Base-by-base conservation (phyloP, 2,888 invertebrate species). In the Molorchus minor region DNA sequence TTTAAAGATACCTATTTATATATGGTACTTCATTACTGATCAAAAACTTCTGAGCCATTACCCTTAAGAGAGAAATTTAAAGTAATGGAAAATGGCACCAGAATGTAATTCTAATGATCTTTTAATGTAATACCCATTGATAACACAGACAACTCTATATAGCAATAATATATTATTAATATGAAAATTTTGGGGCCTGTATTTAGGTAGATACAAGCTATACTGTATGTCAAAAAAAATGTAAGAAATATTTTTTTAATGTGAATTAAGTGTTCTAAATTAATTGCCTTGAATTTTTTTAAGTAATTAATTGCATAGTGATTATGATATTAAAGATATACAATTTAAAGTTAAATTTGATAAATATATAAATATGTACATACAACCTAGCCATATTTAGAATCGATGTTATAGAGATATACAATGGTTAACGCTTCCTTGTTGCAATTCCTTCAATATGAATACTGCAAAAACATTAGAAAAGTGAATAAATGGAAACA, bases 371-470 rank as follows among this genome's bases (percentile, higher is more conserved):
- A 45, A 45, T 19, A 49, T 36, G 17, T 49, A 49, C 38, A 15
- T 49, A 49, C 49, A 49, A 49, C 19, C 38, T 49, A 49, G 21
- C 19, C 1, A 16, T 49, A 55, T 58, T 53, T 53, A 58, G 51
- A 46, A 52, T 62, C 56, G 58, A 58, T 62, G 58, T 62, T 45
- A 61, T 58, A 55, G 51, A 20, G 35, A 36, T 61, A 17, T 36
- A 55, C 38, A 51, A 8, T 29, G 7, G 35, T 58, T 53, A 49
- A 36, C n/a, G n/a, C n/a, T n/a, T n/a, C n/a, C n/a, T n/a, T n/a
- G n/a, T n/a, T n/a, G n/a, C n/a, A n/a, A n/a, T n/a, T n/a, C n/a
- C 58, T 59, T 59, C 52, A 30, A 43, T 41, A 25, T 41, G 49
- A 56, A 56, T 56, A 56, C 56, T 49, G 56, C 33, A 16, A n/a